phyloP scores from a whole-genome alignment of 2,797 vertebrate species.

The Scolopax bukidnonensis region DNA sequence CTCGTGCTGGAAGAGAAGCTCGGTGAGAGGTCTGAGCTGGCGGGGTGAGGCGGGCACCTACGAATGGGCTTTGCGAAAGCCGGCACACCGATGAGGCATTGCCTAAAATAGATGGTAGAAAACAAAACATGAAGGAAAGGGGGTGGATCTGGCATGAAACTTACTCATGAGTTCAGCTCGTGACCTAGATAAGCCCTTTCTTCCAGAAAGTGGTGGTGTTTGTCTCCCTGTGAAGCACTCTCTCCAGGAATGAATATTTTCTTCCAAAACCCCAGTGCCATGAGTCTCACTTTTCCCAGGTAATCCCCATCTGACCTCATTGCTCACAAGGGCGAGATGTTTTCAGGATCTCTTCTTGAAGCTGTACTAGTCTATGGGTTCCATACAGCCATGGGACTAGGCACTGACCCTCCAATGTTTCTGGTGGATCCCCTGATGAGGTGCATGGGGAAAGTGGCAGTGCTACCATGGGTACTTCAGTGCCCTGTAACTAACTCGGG shows the following conservation, averaged over 20 bases:
- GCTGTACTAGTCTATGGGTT: background rate
- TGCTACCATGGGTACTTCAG: background rate
- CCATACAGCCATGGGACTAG: background rate
- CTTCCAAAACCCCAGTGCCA: background rate
- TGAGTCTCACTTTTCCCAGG: background rate
- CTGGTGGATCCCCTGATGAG: background rate
- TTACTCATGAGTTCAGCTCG: background rate
- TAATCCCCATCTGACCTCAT: background rate
- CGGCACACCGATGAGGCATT: accelerated
- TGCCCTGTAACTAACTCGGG: accelerated
- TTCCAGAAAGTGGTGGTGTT: background rate
- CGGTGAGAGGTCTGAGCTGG: background rate
- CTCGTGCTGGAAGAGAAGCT: background rate
- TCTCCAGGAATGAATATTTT: background rate
- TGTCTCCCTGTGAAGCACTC: background rate
- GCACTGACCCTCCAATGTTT: background rate
- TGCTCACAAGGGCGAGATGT: accelerated
- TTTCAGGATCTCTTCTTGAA: background rate
- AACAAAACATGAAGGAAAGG: background rate
- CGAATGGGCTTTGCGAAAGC: background rate
- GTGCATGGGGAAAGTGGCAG: background rate
- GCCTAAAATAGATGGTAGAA: background rate
- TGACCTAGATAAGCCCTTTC: background rate
- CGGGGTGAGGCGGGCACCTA: background rate
- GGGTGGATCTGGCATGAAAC: background rate